These are phyloP conservation scores for Meandrina meandrites DNA, from an alignment of 92 coral and sea anemone species.

Conservation along the genomic window DNA sequence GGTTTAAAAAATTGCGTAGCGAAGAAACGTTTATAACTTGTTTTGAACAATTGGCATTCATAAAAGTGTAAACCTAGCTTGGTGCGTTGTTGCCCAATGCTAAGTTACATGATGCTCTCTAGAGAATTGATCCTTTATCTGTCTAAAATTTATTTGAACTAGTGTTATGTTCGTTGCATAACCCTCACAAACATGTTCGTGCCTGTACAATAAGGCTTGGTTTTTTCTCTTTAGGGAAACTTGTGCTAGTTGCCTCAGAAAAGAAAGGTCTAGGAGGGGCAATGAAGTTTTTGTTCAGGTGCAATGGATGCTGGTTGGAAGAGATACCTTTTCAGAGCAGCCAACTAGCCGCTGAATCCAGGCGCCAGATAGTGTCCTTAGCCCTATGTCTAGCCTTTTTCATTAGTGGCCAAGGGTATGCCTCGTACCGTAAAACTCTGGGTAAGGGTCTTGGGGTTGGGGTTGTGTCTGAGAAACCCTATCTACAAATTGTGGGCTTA, in stretches of 20 bases:
- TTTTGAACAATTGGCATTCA: no score
- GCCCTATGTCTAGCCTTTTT: conserved; percentile 62
- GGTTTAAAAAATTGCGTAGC: no score
- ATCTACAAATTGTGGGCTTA: conserved; percentile 33
- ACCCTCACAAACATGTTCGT: neutral
- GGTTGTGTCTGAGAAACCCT: conserved; percentile 40
- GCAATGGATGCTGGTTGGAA: conserved; percentile 46
- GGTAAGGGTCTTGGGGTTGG: conserved; percentile 52
- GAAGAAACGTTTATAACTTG: no score
- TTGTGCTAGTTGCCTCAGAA: conserved; percentile 21
- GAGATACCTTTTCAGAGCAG: conserved; percentile 52
- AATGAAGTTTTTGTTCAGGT: conserved; percentile 18
- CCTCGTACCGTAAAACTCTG: conserved; percentile 31
- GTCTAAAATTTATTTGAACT: no score
- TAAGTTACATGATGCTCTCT: neutral
- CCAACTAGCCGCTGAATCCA: conserved; percentile 36
- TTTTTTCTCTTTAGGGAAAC: conserved; percentile 28
- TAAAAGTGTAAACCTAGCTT: no score
- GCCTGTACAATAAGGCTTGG: no score
- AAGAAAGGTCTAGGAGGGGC: conserved; percentile 50
- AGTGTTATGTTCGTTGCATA: no score
- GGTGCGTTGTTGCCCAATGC: neutral
- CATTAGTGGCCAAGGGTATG: conserved; percentile 58
- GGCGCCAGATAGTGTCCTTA: conserved; percentile 55
- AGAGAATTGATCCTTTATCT: neutral